Base-by-base conservation (phyloP, 2,113 vertebrate species). In the Hippocampus comes region DNA sequence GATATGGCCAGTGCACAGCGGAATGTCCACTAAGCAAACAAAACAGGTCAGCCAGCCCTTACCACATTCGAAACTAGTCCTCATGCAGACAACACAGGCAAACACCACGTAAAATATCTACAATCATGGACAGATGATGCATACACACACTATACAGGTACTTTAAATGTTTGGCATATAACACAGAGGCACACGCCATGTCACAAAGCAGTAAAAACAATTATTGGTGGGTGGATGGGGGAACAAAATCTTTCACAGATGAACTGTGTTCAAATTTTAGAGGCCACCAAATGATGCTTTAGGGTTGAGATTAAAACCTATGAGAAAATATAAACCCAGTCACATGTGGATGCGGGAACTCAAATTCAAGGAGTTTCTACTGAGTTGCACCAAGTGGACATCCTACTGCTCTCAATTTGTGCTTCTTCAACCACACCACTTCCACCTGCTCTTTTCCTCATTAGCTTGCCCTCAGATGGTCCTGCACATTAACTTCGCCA, bases 11-110 rank as follows among this genome's bases (percentile, higher is more conserved):
- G 79, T 68, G 73, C 49, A 87, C 80, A 77, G 77, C 82, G 84
- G 89, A 89, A 89, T 89, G 87, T 86, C 86, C 84, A 84, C 84
- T 86, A 88, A 88, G 86, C 88, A 89, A 89, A 88, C 82, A 84
- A 84, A 87, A 89, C 85, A 88, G 86, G 82, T 84, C 84, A 85
- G 78, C 59, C 73, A 71, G 65, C 73, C 64, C 70, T 78, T 73
- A 72, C 73, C 61, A 74, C 77, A 67, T 78, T 74, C 76, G 75
- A 85, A 72, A 79, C 78, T 66, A 53, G 12, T 56, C 68, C 69
- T 61, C 34, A 38, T 30, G 60, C 73, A 68, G 43, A 78, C 20
- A 73, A 53, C 43, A 70, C 46, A 75, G 56, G 76, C 51, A 80
- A 46, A 67, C 20, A 67, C 55, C 59, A 71, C 51, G 69, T 2